Conservation (phyloP, 2,888 invertebrate genomes). For the Leptinotarsa rubiginosa region DNA sequence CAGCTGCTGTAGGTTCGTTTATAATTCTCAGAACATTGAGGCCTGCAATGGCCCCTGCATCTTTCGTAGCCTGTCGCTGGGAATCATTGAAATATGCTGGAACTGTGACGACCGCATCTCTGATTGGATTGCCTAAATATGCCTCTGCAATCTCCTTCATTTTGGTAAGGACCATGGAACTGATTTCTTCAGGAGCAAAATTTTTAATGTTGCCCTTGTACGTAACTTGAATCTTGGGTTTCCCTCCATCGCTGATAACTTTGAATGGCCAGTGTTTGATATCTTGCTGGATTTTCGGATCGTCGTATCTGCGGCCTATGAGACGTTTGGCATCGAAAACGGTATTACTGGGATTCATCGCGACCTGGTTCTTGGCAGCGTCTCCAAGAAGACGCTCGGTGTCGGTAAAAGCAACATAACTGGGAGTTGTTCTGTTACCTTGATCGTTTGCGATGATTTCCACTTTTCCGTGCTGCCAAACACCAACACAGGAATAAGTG, state of each 20-base stretch:
- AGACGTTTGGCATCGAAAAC: slow-evolving; percentile 79
- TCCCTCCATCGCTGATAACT: slow-evolving; percentile 74
- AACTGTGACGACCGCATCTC: slow-evolving; percentile 66
- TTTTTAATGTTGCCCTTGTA: slow-evolving; percentile 74
- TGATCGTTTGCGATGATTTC: slow-evolving; percentile 89
- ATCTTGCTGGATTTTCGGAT: slow-evolving; percentile 80
- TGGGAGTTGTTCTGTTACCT: slow-evolving; percentile 87
- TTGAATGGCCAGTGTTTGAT: slow-evolving; percentile 89
- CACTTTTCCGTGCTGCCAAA: slow-evolving; percentile 85
- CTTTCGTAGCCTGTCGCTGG: slow-evolving; percentile 83
- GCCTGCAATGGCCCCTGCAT: slow-evolving; percentile 75
- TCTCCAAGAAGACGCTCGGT: slow-evolving; percentile 77
- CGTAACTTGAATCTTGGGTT: slow-evolving; percentile 77
- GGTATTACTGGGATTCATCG: slow-evolving; percentile 80
- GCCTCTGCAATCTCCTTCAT: slow-evolving; percentile 53
- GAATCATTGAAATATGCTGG: slow-evolving; percentile 71
- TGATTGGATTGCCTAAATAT: slow-evolving; percentile 70
- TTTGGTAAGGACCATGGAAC: slow-evolving; percentile 71
- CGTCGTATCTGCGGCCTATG: slow-evolving; percentile 83
- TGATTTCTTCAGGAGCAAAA: slow-evolving; percentile 78
- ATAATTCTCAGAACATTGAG: slow-evolving; percentile 85
- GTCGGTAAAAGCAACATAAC: slow-evolving; percentile 80
- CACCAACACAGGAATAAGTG: slow-evolving; percentile 87
- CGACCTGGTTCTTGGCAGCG: slow-evolving; percentile 79
- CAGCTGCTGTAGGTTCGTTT: slow-evolving; percentile 74